Base-by-base conservation (phyloP, 2,797 vertebrate species). In the Ambastaia sidthimunki region DNA sequence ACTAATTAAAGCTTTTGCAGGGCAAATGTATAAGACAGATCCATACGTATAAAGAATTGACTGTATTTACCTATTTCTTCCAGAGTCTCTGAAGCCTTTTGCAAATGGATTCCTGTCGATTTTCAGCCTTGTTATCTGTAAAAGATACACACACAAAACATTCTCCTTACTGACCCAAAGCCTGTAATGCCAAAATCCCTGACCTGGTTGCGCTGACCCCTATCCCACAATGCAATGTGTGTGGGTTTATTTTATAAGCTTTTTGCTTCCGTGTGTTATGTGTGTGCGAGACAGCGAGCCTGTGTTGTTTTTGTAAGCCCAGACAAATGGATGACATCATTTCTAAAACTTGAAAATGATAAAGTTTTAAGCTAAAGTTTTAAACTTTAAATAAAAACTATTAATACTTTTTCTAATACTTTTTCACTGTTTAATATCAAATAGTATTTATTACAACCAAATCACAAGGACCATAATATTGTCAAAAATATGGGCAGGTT, bases 21-120 rank as follows among this genome's bases (percentile, higher is more conserved):
- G 60, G 15, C 25, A 34, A 37, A 23, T 7, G 28, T 25, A 15
- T 34, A 37, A 48, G 21, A 37, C 37, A 44, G 7, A 50, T 41
- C 11, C 41, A n/a, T 16, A 37, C 7, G 59, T 41, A 21, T 7
- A 23, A 15, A n/a, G 23, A 1, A 19, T 28, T 41, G 0, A 47
- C 41, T 88, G 0, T 85, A 89, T 92, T 90, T 90, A 98, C 98
- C 98, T 95, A 91, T 99, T 99, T 86, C 98, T 94, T 76, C 98
- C 98, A 0, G 98, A 99, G 91, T 99, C 98, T 89, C 98, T 92
- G 89, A 99, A 99, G 78, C 98, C 98, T 92, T 99, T 99, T 80
- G 98, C 98, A 19, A 99, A 99, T 0, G 97, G 98, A 90, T 99
- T 99, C 84, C 97, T 94, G 86, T 99, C 97, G 76, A 99, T 99